A percentile compares a stretch with the other conserved stretches of the same genome.
Evolutionary conservation across 2,797 vertebrate genomes (phyloP).

Genomic region (Arctocebus calabarensis): DNA sequence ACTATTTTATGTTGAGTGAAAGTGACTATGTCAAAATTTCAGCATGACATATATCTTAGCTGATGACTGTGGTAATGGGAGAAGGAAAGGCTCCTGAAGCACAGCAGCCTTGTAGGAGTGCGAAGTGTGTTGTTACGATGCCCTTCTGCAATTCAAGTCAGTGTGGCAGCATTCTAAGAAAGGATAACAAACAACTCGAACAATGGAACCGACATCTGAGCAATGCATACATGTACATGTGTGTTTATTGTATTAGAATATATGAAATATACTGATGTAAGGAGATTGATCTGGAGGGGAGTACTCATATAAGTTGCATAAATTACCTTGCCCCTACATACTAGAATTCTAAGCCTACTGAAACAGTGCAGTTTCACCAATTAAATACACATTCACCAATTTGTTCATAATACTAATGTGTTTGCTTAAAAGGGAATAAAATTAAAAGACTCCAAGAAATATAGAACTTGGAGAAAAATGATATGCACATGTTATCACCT

Average conservation of each 20-base stretch:
- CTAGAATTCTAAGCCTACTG: background rate
- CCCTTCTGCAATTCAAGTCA: background rate
- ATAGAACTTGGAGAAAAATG: constrained; percentile 21
- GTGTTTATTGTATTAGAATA: background rate
- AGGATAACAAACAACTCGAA: background rate
- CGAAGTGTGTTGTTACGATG: background rate
- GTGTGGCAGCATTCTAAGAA: background rate
- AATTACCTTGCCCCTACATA: background rate
- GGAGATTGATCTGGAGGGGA: background rate
- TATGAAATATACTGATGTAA: background rate
- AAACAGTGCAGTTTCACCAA: background rate
- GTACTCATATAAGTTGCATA: background rate
- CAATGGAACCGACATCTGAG: background rate
- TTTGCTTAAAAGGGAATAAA: background rate
- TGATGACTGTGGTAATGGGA: background rate
- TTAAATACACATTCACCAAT: background rate
- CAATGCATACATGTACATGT: background rate
- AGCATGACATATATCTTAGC: background rate
- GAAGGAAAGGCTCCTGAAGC: background rate
- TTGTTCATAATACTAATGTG: background rate
- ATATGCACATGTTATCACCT: background rate
- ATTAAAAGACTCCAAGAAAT: constrained; percentile 1
- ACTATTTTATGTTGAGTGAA: background rate
- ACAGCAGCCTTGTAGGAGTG: background rate
- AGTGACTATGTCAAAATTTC: background rate